A percentile compares a stretch with the other conserved stretches of the same genome.
These are phyloP conservation scores for Eudyptes chrysolophus DNA, from an alignment of 2,113 vertebrate genomes.

Conservation along the genomic window DNA sequence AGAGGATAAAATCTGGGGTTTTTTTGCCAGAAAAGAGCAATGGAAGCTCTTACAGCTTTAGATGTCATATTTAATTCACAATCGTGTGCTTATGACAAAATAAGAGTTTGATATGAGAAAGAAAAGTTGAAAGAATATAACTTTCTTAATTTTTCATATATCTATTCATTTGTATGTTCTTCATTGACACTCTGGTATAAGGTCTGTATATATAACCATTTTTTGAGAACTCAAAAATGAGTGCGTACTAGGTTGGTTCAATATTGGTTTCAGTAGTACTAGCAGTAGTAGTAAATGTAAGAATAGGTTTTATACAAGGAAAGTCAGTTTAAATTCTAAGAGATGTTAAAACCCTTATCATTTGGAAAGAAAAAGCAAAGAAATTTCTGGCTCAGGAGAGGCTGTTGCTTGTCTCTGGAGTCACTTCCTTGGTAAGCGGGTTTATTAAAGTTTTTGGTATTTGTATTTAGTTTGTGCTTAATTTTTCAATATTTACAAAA, in stretches of 20 bases:
- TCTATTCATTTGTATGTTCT: background rate
- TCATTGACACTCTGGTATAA: background rate
- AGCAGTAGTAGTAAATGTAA: background rate
- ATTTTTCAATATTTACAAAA: background rate
- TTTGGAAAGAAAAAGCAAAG: background rate
- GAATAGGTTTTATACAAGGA: background rate
- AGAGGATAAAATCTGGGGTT: background rate
- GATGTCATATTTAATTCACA: background rate
- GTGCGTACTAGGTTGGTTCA: accelerated
- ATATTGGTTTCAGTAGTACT: background rate
- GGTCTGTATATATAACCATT: background rate
- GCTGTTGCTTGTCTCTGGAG: background rate
- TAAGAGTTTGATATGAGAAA: background rate
- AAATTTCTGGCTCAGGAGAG: background rate
- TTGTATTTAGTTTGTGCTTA: background rate
- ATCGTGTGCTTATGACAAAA: background rate
- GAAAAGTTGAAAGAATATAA: background rate
- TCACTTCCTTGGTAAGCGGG: accelerated
- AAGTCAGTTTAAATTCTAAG: background rate
- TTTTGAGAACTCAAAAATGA: background rate
- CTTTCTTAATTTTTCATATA: background rate
- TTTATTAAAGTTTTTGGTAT: background rate
- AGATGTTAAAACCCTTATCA: background rate
- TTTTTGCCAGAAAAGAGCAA: background rate
- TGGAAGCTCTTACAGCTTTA: background rate